phyloP scores from a whole-genome alignment of 2,797 vertebrate genomes.

The Podargus strigoides region DNA sequence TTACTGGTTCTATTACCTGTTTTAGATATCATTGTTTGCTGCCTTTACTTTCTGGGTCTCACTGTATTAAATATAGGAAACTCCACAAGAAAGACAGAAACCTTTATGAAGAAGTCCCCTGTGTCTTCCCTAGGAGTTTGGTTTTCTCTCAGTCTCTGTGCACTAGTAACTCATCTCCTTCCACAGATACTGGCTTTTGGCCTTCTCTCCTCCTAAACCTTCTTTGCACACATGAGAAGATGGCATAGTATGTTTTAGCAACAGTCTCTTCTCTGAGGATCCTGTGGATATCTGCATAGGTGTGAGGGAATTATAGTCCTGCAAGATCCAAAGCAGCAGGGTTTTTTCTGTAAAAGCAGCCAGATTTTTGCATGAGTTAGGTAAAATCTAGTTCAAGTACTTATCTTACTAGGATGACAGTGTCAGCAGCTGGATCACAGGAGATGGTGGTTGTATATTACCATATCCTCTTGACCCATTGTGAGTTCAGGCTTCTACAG shows the following conservation, averaged over 20 bases:
- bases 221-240: neutral
- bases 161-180: neutral
- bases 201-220: neutral
- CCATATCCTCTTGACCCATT: neutral
- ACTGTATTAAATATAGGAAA: too few relatives aligned
- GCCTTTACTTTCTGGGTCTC: neutral
- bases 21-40: neutral
- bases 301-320: neutral
- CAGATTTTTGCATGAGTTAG: neutral
- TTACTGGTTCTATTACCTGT: neutral
- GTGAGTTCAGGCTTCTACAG: neutral
- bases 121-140: neutral
- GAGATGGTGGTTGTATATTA: neutral
- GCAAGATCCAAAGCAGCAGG: neutral
- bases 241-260: neutral
- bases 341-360: neutral
- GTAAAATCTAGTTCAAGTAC: neutral
- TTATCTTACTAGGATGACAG: neutral
- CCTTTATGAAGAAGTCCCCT: neutral
- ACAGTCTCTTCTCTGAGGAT: neutral
- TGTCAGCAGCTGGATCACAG: neutral
- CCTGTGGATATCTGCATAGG: neutral
- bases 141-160: neutral
- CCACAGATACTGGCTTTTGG: neutral
- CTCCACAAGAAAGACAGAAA: neutral